Evolutionary conservation across 2,797 vertebrate species (phyloP).

Genomic region (Megalops cyprinoides): DNA sequence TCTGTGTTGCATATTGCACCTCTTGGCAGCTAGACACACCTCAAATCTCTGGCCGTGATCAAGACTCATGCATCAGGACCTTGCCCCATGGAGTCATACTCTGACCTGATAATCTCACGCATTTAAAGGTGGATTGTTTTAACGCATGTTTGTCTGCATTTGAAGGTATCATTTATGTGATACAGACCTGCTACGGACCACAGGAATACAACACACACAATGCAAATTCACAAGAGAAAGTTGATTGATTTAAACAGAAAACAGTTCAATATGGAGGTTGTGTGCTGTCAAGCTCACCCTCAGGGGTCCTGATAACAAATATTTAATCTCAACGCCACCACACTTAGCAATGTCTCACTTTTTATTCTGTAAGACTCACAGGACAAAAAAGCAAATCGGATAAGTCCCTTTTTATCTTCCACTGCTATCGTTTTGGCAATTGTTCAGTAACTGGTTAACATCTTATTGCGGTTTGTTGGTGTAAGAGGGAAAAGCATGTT

Average conservation of each 20-base stretch:
- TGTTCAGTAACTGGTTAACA: background rate
- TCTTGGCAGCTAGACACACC: background rate
- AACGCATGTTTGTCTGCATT: background rate
- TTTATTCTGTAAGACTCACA: background rate
- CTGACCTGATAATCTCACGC: background rate
- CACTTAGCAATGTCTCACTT: background rate
- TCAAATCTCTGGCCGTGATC: no score
- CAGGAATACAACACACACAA: background rate
- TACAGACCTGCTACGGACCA: background rate
- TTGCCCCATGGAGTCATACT: no score
- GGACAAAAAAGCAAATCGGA: background rate
- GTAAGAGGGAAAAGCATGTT: background rate
- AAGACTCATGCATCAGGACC: no score
- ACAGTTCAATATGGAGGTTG: background rate
- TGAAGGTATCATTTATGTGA: background rate
- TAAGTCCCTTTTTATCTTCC: background rate
- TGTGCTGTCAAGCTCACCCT: background rate
- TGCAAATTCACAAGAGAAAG: background rate
- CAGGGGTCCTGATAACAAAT: background rate
- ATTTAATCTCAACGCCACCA: background rate
- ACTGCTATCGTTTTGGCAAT: background rate
- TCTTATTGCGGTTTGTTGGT: background rate
- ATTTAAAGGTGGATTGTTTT: background rate
- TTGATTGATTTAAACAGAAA: background rate
- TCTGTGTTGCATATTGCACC: background rate